Evolutionary conservation across 2,888 invertebrate genomes (phyloP), one percentile per base, ranked within the genome.

Genomic region (Pachycephus smyrnensis): DNA sequence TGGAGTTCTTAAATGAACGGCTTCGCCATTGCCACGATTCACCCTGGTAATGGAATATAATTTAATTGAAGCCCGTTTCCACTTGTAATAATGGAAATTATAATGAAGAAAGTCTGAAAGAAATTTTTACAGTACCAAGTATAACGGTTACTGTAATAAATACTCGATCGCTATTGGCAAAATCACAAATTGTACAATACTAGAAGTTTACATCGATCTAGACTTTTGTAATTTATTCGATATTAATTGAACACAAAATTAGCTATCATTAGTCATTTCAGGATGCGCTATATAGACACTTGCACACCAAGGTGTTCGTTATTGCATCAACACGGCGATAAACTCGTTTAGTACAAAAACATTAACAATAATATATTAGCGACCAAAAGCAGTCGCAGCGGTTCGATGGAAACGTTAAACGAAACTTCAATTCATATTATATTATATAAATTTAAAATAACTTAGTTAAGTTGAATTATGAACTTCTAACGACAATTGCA

Each of bases 281-380:
- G 9, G 15, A 55, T 55, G 40, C 23, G 23, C 40, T 55, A 55
- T 55, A 9, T 9, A 23, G 40, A 55, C 23, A 55, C 40, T 55
- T 55, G 40, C 23, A 55, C 40, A 23, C 40, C 40, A 0, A 6
- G 40, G 35, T 15, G 31, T 68, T 40, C 71, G 23, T 73, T 73
- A 71, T 37, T 55, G 32, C 15, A 33, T 68, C 78, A 73, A 32
- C 68, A 71, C 80, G 76, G 75, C 76, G 73, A 81, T 82, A 84
- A 83, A 85, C 35, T 82, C 81, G 76, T 77, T 79, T 80, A 82
- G 40, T 84, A 80, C 76, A 81, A 80, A 81, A 84, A 84, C 83
- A 79, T 36, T 82, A 82, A 82, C 81, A 82, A 80, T 30, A 55
- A 55, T 71, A 71, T 71, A 71, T 33, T 33, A 32, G 33, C 71